Base-by-base conservation (phyloP, 2,888 invertebrate species). In the Rhagonycha fulva region DNA sequence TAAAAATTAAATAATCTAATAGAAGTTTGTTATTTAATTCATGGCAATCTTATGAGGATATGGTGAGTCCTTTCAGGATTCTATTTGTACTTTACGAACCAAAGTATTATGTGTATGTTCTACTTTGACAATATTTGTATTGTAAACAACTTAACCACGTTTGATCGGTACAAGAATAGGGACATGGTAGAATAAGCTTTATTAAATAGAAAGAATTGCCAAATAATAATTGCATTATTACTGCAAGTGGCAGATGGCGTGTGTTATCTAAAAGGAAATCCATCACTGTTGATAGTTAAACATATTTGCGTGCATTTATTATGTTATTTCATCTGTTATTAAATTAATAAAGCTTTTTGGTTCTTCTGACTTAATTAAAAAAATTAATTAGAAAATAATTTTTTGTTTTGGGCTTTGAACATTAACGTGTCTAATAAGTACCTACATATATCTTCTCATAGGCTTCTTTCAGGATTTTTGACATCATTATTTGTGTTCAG, bases 181-280 rank as follows among this genome's bases (percentile, higher is more conserved):
- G 60, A 9, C 24, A 61, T 68, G 67, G 7, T 32, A 5, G 26
- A 19, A 0, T 60, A 61, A 68, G 47, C 62, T 62, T 30, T 24
- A 12, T 14, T 61, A 70, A 61, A 68, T 62, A 32, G 14, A n/a
- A 69, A 70, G 66, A 70, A 70, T 23, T 12, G n/a, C 61, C 30
- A 69, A 32, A 63, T 71, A 61, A 70, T 77, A 72, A 77, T 72
- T 71, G 63, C 74, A 77, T 71, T 77, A 77, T 71, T 77, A 77
- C 63, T 47, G 73, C 63, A 62, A 75, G 70, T 75, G 67, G 68
- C 79, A 79, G 77, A 77, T 79, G 79, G 79, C 71, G 66, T 76
- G 74, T 74, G 72, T 14, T 19, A 28, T 70, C 26, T 63, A 30
- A 32, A 60, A 63, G 67, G 72, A 68, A 72, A 72, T 75, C 70